Base-by-base conservation (phyloP, 2,113 vertebrate genomes). In the Indri indri region DNA sequence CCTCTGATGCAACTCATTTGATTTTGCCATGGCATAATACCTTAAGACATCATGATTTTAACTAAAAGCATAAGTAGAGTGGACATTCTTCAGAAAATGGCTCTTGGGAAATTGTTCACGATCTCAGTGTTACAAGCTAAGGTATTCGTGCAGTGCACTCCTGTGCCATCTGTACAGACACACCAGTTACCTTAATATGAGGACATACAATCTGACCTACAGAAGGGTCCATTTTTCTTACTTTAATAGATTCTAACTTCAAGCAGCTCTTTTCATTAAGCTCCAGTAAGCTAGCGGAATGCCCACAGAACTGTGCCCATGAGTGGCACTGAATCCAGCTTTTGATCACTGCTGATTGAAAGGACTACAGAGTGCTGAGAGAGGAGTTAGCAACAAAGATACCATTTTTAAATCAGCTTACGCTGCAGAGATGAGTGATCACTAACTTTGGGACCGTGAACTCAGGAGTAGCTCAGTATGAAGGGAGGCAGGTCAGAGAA, bases 271-370 rank as follows among this genome's bases (percentile, higher is more conserved):
- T 79, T n/a, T 37, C 0, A 22, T 8, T n/a, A 20, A 87, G 50
- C 50, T 47, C 63, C 54, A 8, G 11, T 70, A 47, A 68, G 32
- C 47, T 0, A 54, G 52, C 17, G 40, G 25, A 16, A 23, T 59
- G 40, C 23, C n/a, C 11, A 13, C 8, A 8, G 70, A 59, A 32
- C 63, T 22, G 22, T 11, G 8, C 20, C 42, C 8, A 17, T 47
- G 59, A 70, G 17, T 47, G 3, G 9, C 30, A 2, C 5, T 32
- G 42, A 23, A 11, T 42, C 27, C 30, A 47, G 73, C 22, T 27
- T 93, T 59, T 59, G 83, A 87, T 93, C 73, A 37, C 22, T 45
- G 83, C 32, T 37, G 50, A 70, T 17, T 57, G 73, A 57, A 70
- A 1, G 2, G 37, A 47, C 17, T 54, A 5, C 4, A 2, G 42